Evolutionary conservation across 1,140 invertebrate species (phyloP), one percentile per base, ranked within the genome.

Genomic region (Drosophila lacteicornis): DNA sequence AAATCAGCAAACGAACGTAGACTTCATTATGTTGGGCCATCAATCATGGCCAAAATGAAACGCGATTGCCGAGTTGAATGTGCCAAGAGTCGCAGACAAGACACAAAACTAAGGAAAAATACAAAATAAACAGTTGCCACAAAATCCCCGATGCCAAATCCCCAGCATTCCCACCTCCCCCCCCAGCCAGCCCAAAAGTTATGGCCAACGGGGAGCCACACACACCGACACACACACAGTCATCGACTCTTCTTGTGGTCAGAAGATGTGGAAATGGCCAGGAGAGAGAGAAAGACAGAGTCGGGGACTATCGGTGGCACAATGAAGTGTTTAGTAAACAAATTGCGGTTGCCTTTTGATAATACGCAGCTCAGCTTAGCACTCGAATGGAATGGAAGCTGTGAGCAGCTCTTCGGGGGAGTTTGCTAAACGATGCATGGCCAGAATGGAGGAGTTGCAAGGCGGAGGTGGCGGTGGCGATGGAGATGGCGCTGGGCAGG

Each of bases 301-400:
- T 22, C 6, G 22, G 40, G 49, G 61, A 55, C 74, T 90, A 78
- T 81, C 85, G 78, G 85, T 90, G 84, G 85, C 86, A 90, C 86
- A 85, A 88, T 85, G 82, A 88, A 88, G 86, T 88, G 85, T 88
- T 88, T 88, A 82, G 85, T 88, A 88, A 88, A 88, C 85, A 88
- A 88, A 88, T 88, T 88, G 85, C 75, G 85, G 85, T 69, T 88
- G 81, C 67, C 85, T 88, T 82, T 91, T 75, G 71, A 86, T 84
- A 90, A 87, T 88, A 84, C 82, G 73, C 80, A 88, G 87, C 67
- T 74, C 73, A 82, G 75, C 75, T 60, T 76, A 76, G 61, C 63
- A 59, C 57, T 66, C 42, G 22, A 47, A 49, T 59, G 75, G 70
- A 75, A 19, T 58, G 73, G 70, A 68, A 30, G 78, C 58, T 73